These are phyloP conservation scores for Lagocephalus sceleratus DNA, from an alignment of 2,797 vertebrate species.

Conservation along the genomic window DNA sequence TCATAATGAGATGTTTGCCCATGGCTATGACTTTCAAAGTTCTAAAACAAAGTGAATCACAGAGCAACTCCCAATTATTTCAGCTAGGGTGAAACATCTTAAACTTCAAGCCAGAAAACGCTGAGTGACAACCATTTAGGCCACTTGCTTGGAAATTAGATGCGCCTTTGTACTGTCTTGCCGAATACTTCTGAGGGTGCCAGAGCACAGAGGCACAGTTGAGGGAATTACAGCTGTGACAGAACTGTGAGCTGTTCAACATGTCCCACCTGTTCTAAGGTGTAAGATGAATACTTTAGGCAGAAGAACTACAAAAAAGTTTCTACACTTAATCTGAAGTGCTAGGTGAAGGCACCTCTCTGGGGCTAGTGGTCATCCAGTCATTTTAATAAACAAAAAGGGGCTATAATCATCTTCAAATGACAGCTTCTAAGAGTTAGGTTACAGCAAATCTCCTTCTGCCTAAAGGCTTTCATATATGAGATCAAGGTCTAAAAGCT, in stretches of 20 bases:
- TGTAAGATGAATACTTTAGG: conserved; percentile 51
- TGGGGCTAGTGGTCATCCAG: neutral
- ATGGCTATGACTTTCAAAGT: conserved; percentile 33
- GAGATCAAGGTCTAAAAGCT: conserved; percentile 19
- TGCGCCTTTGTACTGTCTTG: conserved; percentile 40
- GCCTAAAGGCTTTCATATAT: conserved; percentile 17
- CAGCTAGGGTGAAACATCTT: conserved; percentile 41
- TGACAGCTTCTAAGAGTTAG: conserved; percentile 18
- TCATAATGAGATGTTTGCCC: conserved; percentile 56
- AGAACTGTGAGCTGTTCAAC: conserved; percentile 28
- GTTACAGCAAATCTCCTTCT: conserved; percentile 5
- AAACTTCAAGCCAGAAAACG: conserved; percentile 36
- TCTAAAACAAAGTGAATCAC: conserved; percentile 29
- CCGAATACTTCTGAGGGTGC: conserved; percentile 31
- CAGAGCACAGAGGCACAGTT: conserved; percentile 10
- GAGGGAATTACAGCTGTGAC: conserved; percentile 24
- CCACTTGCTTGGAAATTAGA: conserved; percentile 27
- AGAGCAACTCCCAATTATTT: conserved; percentile 58
- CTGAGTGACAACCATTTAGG: conserved; percentile 52
- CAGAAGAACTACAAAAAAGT: conserved; percentile 64
- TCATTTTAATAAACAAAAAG: conserved; percentile 20
- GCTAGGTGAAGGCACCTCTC: too few species aligned
- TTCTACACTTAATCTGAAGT: neutral
- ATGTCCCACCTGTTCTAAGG: conserved; percentile 41
- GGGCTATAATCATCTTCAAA: conserved; percentile 15